These are phyloP conservation scores for Steatocranus sp. DNA, from an alignment of 2,797 vertebrate genomes.

Conservation along the genomic window DNA sequence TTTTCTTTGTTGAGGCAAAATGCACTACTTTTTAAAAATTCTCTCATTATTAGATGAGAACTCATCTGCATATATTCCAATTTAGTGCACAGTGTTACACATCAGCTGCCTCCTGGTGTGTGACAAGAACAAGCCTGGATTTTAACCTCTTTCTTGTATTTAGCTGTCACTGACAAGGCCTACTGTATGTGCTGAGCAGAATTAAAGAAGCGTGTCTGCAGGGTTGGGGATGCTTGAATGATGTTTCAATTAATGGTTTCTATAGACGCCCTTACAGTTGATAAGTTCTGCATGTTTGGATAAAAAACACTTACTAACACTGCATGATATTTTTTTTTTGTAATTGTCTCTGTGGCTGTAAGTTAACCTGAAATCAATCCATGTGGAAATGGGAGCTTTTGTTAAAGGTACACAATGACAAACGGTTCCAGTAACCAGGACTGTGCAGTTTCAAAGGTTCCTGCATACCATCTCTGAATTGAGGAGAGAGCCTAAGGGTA, in stretches of 20 bases:
- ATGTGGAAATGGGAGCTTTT: background rate
- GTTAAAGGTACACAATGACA: background rate
- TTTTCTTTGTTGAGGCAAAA: background rate
- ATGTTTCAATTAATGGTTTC: slow-evolving; percentile 33
- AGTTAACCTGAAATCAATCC: background rate
- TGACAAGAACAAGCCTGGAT: slow-evolving; percentile 54
- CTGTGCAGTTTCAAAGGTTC: background rate
- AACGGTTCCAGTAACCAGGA: background rate
- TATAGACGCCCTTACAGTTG: slow-evolving; percentile 10
- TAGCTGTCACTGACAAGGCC: slow-evolving; percentile 47
- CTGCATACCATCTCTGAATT: background rate
- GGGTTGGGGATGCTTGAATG: slow-evolving; percentile 25
- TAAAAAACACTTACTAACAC: slow-evolving; percentile 21
- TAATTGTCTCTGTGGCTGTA: background rate
- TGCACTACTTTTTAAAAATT: slow-evolving; percentile 6
- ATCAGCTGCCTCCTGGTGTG: slow-evolving; percentile 58
- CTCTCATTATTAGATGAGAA: slow-evolving; percentile 10
- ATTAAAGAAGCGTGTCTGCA: slow-evolving; percentile 9
- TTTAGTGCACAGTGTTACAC: slow-evolving; percentile 49
- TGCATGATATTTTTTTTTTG: slow-evolving; percentile 13
- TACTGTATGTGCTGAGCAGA: slow-evolving; percentile 7
- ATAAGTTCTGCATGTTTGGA: slow-evolving; percentile 28
- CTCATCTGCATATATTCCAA: slow-evolving; percentile 63
- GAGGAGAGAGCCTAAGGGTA: background rate
- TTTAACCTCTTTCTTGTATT: slow-evolving; percentile 47